phyloP scores from a whole-genome alignment of 35 echinoderm and acorn worm species.

The Eucidaris tribuloides region DNA sequence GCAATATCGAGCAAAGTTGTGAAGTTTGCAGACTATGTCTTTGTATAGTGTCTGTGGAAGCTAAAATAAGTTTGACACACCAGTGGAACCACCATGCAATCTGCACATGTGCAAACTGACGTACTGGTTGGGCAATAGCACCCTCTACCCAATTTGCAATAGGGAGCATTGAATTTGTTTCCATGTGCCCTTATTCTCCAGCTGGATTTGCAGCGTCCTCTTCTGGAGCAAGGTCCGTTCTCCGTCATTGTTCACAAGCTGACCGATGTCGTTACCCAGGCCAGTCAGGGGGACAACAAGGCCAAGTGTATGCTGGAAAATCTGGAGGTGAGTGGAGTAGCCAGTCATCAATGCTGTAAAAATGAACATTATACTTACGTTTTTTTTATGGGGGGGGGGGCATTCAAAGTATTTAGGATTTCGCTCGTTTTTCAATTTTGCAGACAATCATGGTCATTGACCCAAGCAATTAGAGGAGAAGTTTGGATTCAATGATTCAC shows the following conservation, averaged over 20 bases:
- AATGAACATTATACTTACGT: too few species aligned
- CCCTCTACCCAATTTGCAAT: background rate
- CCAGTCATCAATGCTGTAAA: too few species aligned
- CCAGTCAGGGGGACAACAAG: conserved; percentile 78
- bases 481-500: too few species aligned
- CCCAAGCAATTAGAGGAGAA: too few species aligned
- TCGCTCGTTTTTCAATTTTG: too few species aligned
- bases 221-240: conserved; percentile 85
- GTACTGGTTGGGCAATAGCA: background rate
- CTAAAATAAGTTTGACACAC: too few species aligned
- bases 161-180: background rate
- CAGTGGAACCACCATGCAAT: too few species aligned
- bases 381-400: too few species aligned
- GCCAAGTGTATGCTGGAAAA: conserved; percentile 67
- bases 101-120: background rate
- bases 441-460: too few species aligned
- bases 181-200: conserved; percentile 2
- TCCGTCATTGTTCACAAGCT: conserved; percentile 89
- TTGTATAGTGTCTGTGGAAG: too few species aligned
- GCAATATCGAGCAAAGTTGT: background rate
- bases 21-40: background rate
- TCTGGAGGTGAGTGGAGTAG: conserved; percentile 78
- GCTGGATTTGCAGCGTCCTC: conserved; percentile 58
- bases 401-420: too few species aligned
- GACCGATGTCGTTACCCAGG: conserved; percentile 79